A percentile compares a stretch with the other conserved stretches of the same genome.
phyloP scores from a whole-genome alignment of 2,797 vertebrate genomes.

The Chiloscyllium punctatum region DNA sequence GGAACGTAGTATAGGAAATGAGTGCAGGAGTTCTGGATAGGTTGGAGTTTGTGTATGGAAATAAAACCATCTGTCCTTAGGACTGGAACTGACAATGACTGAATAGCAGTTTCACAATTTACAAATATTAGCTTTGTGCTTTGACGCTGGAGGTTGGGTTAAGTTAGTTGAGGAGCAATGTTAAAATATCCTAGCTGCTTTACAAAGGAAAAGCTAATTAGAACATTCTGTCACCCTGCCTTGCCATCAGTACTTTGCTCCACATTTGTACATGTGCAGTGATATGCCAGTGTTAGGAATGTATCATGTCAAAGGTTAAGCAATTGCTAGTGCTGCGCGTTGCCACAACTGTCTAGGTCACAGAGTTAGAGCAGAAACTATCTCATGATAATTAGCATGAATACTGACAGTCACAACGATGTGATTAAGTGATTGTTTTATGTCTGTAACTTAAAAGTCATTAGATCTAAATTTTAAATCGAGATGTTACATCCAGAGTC shows the following conservation, averaged over 20 bases:
- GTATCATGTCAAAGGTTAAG: constrained; percentile 49
- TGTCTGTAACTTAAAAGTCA: constrained; percentile 3
- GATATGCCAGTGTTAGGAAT: background rate
- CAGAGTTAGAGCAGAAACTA: constrained; percentile 34
- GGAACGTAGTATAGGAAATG: no score
- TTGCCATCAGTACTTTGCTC: background rate
- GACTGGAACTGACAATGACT: background rate
- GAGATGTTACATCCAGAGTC: background rate
- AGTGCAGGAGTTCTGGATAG: background rate
- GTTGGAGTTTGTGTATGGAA: background rate
- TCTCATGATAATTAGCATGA: constrained; percentile 27
- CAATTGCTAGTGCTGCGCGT: constrained; percentile 50
- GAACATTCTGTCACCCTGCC: background rate
- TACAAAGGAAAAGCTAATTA: constrained; percentile 4
- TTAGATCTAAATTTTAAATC: background rate
- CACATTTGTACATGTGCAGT: background rate
- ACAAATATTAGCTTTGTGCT: background rate
- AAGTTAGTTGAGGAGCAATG: background rate
- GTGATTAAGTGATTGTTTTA: background rate
- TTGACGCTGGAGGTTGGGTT: background rate
- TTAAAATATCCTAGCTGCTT: background rate
- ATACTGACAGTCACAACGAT: background rate
- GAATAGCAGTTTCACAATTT: background rate
- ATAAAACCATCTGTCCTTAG: no score
- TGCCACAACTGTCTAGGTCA: constrained; percentile 48